Conservation (phyloP, 2,113 vertebrate species). For the Glaucomys volans region DNA sequence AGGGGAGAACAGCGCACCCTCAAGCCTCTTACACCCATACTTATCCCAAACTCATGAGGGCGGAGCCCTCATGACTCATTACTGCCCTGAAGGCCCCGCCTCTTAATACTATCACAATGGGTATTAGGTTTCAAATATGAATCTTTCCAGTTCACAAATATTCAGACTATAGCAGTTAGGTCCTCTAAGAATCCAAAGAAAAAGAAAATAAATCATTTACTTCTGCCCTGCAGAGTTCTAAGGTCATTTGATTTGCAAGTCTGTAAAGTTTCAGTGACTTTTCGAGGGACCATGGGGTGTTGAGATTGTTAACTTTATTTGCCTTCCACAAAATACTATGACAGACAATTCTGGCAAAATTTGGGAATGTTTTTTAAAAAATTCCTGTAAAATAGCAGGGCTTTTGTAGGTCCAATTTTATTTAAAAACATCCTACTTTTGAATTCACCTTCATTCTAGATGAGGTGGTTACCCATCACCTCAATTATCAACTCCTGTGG, state of each 20-base stretch:
- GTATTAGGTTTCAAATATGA: neutral
- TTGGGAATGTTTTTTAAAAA: neutral
- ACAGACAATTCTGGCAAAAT: neutral
- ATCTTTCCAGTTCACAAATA: neutral
- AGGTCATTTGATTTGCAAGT: neutral
- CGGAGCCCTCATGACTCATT: neutral
- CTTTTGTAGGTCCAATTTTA: neutral
- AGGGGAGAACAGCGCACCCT: too few species aligned
- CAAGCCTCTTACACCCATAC: neutral
- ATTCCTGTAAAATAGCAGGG: neutral
- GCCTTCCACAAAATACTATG: neutral
- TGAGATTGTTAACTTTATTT: neutral
- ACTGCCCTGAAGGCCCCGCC: neutral
- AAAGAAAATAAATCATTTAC: neutral
- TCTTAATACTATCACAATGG: fast-evolving
- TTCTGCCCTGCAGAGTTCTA: too few species aligned
- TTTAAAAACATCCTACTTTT: neutral
- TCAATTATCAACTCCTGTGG: neutral
- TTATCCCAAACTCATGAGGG: neutral
- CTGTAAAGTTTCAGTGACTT: neutral
- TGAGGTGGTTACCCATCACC: neutral
- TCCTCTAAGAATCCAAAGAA: neutral
- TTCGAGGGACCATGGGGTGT: neutral
- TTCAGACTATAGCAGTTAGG: neutral
- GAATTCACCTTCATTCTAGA: neutral